Conservation (phyloP, 2,888 invertebrate species). For the Axea sp. region DNA sequence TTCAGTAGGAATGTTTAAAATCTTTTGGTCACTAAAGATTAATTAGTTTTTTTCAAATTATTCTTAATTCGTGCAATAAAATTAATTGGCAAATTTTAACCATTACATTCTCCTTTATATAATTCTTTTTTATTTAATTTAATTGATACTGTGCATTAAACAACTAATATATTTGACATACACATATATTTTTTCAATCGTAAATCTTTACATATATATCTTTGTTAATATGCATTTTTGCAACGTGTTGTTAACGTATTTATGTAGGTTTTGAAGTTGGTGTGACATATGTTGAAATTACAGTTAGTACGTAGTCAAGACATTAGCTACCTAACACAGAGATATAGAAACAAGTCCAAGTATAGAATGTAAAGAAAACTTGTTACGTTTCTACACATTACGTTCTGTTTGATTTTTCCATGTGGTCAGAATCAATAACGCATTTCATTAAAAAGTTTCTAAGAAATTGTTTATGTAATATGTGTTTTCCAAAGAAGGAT, state of each 20-base stretch:
- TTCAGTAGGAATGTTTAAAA: no score
- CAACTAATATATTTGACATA: no score
- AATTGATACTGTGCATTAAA: no score
- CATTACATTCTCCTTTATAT: no score
- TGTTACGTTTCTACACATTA: constrained; percentile 49
- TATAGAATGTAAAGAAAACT: constrained; percentile 35
- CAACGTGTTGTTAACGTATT: constrained; percentile 20
- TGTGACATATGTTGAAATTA: constrained; percentile 67
- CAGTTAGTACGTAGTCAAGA: constrained; percentile 66
- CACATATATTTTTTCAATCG: no score
- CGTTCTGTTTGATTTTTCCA: constrained; percentile 42
- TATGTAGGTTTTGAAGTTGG: constrained; percentile 17
- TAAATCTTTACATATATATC: no score
- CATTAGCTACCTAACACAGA: constrained; percentile 42
- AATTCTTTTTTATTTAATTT: no score
- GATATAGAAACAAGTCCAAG: constrained; percentile 36
- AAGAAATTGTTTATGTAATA: constrained; percentile 5
- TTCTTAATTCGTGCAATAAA: no score
- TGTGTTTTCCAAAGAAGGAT: constrained; percentile 11
- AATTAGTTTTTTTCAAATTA: no score
- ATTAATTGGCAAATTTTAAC: no score
- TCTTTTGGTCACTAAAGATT: no score
- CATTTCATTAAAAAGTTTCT: constrained; percentile 10
- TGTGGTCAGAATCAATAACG: constrained; percentile 29
- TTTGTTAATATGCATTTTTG: no score